Evolutionary conservation across 2,888 invertebrate species (phyloP).

Genomic region (Macroteleia sp.): DNA sequence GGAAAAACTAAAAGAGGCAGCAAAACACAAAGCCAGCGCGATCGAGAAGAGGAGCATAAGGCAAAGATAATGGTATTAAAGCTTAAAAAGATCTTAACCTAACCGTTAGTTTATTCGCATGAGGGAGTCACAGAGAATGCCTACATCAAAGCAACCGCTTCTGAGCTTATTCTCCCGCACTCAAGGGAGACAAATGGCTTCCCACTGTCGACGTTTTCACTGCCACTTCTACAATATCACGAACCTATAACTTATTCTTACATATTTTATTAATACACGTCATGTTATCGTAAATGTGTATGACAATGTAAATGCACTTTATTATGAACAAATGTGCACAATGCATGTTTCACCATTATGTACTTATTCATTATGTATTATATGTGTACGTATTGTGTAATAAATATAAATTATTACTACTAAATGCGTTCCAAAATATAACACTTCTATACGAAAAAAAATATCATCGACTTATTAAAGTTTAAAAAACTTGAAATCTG

Average conservation of each 20-base stretch:
- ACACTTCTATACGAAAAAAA: too few relatives aligned
- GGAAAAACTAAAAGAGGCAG: conserved; percentile 31
- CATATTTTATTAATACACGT: conserved; percentile 52
- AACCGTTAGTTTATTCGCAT: conserved; percentile 83
- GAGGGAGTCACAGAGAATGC: conserved; percentile 82
- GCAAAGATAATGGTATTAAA: conserved; percentile 81
- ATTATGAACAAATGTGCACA: too few relatives aligned
- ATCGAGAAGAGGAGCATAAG: conserved; percentile 60
- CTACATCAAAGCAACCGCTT: conserved; percentile 81
- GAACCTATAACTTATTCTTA: conserved; percentile 51
- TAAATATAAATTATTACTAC: too few relatives aligned
- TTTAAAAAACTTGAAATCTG: too few relatives aligned
- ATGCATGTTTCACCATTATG: too few relatives aligned
- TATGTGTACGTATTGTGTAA: too few relatives aligned
- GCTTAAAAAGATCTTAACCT: conserved; percentile 81
- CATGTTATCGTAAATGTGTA: too few relatives aligned
- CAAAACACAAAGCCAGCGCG: conserved; percentile 40
- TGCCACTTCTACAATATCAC: conserved; percentile 42
- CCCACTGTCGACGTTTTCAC: conserved; percentile 53
- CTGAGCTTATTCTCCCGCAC: conserved; percentile 71
- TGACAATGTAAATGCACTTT: too few relatives aligned
- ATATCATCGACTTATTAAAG: too few relatives aligned
- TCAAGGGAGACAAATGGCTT: conserved; percentile 58
- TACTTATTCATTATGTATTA: too few relatives aligned
- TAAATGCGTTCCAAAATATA: too few relatives aligned